Evolutionary conservation across 2,888 invertebrate genomes (phyloP), one percentile per base, ranked within the genome.

Genomic region (Caradrina kadenii): DNA sequence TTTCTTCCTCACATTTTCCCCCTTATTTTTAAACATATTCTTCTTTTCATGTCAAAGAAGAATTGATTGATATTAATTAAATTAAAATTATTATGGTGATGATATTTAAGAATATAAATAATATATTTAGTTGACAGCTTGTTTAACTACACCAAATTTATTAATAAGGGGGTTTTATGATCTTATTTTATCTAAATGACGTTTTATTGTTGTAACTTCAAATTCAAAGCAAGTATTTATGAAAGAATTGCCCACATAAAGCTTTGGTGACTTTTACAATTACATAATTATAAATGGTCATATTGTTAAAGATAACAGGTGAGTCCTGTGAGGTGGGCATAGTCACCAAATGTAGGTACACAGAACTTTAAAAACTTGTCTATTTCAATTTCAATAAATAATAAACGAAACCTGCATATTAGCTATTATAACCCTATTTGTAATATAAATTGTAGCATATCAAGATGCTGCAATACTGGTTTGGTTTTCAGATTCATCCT

Each of bases 401-500:
- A 11, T 11, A 39, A 39, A 13, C 13, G 1, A 45, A 15, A 45
- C 26, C 11, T 45, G 5, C 19, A 2, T 17, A 8, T 35, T 35
- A 15, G 19, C 21, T 45, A 8, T 8, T 35, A 19, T 10, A 39
- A 22, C 45, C 21, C 0, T 45, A 22, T 39, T 22, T 7, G 17
- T 21, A 60, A 53, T 1, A 21, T 2, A 1, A 21, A 15, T 1
- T 15, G 21, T 21, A 53, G 22, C n/a, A 22, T 22, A 21, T 17
- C 15, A 6, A 42, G 21, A 53, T 52, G 10, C 31, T 42, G n/a
- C 21, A 19, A 8, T 22, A 15, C 31, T 15, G 11, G 22, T 53
- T 54, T 49, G 1, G 7, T 73, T 70, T 70, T 49, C 73, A 50
- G 64, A 49, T 55, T 35, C 10, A 13, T 17, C 42, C 4, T 54